Conservation (phyloP, 2,888 invertebrate genomes). For the Dryococelus australis region DNA sequence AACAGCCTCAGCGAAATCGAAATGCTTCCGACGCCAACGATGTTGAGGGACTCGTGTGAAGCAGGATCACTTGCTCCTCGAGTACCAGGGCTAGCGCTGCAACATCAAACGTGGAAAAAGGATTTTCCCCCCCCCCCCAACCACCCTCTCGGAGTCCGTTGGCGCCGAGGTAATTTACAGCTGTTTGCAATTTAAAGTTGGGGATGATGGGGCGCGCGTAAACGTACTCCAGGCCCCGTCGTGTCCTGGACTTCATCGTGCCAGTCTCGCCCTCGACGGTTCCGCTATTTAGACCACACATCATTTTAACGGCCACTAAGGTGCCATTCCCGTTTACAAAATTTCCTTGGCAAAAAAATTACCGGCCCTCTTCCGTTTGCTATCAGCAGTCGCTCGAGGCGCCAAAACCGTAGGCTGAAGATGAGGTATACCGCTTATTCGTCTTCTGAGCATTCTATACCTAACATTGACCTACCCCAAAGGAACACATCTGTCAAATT, state of each 20-base stretch:
- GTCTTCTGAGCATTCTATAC: too few species aligned
- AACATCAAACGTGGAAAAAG: neutral
- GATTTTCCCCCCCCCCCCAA: too few species aligned
- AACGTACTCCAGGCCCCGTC: neutral
- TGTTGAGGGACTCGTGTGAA: too few species aligned
- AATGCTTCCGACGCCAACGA: too few species aligned
- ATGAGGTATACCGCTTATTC: too few species aligned
- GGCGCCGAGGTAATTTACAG: slow-evolving; percentile 10
- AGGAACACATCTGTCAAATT: too few species aligned
- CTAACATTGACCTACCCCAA: too few species aligned
- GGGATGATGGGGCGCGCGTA: neutral
- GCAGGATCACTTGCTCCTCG: neutral
- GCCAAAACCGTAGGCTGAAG: too few species aligned
- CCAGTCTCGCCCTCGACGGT: neutral
- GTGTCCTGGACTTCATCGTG: neutral
- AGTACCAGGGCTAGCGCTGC: neutral
- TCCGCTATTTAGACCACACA: neutral
- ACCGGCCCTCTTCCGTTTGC: neutral
- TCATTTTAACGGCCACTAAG: slow-evolving; percentile 10
- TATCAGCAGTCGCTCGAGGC: too few species aligned
- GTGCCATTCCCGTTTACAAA: neutral
- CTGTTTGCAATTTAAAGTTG: neutral
- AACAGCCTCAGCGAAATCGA: too few species aligned
- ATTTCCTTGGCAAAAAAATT: too few species aligned
- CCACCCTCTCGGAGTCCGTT: neutral